Evolutionary conservation across 2,797 vertebrate genomes (phyloP).

Genomic region (Rhinatrema bivittatum): DNA sequence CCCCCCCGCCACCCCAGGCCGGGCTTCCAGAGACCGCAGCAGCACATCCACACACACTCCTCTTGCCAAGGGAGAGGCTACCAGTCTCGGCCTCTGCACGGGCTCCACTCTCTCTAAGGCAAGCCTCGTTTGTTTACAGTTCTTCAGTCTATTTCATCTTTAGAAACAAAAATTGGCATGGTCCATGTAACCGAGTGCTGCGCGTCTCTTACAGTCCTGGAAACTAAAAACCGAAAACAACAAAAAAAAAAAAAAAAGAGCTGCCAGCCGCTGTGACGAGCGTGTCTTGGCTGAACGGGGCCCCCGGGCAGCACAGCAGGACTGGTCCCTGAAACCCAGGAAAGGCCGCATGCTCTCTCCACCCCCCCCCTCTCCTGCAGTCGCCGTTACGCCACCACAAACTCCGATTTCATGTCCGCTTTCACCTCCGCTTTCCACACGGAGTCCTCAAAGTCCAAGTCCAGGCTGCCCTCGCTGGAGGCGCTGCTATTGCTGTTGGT

Average conservation of each 20-base stretch:
- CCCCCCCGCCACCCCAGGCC: too few species aligned
- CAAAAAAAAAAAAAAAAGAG: slow-evolving; percentile 30
- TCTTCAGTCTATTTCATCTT: too few species aligned
- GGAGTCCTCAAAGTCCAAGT: slow-evolving; percentile 92
- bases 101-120: neutral
- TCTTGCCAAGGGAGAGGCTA: too few species aligned
- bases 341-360: neutral
- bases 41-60: too few species aligned
- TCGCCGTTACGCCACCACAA: slow-evolving; percentile 78
- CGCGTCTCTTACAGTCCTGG: slow-evolving; percentile 31
- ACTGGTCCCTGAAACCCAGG: neutral
- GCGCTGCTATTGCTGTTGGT: slow-evolving; percentile 87
- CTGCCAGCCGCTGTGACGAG: neutral
- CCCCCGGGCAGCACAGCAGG: neutral
- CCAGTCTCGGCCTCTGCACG: neutral
- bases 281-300: too few species aligned
- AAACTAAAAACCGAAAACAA: too few species aligned
- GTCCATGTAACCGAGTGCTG: slow-evolving; percentile 10
- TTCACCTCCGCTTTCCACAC: slow-evolving; percentile 96
- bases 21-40: too few species aligned
- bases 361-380: too few species aligned
- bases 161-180: too few species aligned
- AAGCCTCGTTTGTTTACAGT: neutral
- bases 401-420: slow-evolving; percentile 91
- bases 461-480: slow-evolving; percentile 84